Percentiles rank a stretch among this genome's conserved stretches.
These are phyloP conservation scores for Xestia xanthographa DNA, from an alignment of 2,888 invertebrate species.

Conservation along the genomic window DNA sequence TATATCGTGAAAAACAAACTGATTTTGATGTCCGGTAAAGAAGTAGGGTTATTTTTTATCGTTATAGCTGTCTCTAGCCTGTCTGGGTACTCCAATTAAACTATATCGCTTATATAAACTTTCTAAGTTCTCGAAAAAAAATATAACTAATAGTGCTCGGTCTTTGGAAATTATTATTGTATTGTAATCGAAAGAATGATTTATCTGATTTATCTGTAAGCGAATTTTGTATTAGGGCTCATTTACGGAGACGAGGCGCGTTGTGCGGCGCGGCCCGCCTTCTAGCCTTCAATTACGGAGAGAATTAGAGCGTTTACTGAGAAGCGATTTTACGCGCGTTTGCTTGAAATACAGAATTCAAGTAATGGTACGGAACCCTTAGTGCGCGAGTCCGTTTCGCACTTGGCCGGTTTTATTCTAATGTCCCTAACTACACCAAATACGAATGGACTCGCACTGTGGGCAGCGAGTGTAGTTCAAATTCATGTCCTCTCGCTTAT, in stretches of 20 bases:
- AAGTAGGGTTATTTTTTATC: conserved; percentile 23
- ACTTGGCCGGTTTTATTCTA: too few relatives aligned
- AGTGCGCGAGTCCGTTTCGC: too few relatives aligned
- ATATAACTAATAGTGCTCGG: neutral
- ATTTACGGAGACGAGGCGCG: too few relatives aligned
- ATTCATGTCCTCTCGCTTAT: neutral
- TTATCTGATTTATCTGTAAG: neutral
- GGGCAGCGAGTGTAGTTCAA: neutral
- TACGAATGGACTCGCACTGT: neutral
- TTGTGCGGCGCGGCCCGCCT: too few relatives aligned
- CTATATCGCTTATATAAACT: neutral
- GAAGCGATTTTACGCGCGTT: too few relatives aligned
- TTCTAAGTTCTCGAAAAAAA: neutral
- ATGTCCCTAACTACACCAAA: neutral
- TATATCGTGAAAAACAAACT: conserved; percentile 58
- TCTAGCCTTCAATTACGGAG: too few relatives aligned
- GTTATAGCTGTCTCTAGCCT: conserved; percentile 10
- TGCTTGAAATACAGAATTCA: too few relatives aligned
- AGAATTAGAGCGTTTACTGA: too few relatives aligned
- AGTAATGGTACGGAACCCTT: too few relatives aligned
- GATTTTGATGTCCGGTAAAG: conserved; percentile 33
- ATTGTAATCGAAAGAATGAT: neutral
- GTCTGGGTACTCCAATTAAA: conserved; percentile 25
- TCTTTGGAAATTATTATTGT: neutral
- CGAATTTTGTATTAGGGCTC: neutral